phyloP scores from a whole-genome alignment of 2,888 invertebrate species.

The Gastracanthus pulcherrimus region DNA sequence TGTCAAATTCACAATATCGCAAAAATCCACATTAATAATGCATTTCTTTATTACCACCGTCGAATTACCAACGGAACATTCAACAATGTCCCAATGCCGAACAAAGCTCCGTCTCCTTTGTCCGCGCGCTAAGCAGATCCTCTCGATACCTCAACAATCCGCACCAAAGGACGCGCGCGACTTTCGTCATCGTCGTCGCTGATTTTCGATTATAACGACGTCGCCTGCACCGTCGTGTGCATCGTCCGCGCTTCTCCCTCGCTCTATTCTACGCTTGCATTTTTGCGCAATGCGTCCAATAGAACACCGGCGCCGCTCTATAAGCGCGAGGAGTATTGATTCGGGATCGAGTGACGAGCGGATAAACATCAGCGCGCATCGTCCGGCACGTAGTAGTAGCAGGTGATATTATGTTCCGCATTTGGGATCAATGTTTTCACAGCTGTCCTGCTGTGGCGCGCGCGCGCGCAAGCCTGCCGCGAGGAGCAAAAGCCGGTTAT shows the following conservation, averaged over 20 bases:
- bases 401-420: constrained; percentile 55
- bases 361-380: constrained; percentile 44
- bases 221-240: neutral
- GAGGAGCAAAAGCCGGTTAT: constrained; percentile 45
- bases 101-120: neutral
- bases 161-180: neutral
- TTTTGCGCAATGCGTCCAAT: constrained; percentile 49
- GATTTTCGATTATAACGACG: neutral
- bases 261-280: constrained; percentile 10
- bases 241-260: neutral
- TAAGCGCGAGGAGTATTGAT: constrained; percentile 43
- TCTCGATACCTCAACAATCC: neutral
- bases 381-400: constrained; percentile 37
- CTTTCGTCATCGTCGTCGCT: neutral
- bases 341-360: constrained; percentile 52
- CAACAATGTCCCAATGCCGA: neutral
- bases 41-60: neutral
- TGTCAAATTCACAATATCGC: neutral
- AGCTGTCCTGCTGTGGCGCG: constrained; percentile 45
- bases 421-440: constrained; percentile 57
- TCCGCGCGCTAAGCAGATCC: neutral
- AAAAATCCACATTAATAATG: neutral
- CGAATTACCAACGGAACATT: neutral
- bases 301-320: neutral
- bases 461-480: neutral